Evolutionary conservation across 2,888 invertebrate species (phyloP).

Genomic region (Periphyllus acericola): DNA sequence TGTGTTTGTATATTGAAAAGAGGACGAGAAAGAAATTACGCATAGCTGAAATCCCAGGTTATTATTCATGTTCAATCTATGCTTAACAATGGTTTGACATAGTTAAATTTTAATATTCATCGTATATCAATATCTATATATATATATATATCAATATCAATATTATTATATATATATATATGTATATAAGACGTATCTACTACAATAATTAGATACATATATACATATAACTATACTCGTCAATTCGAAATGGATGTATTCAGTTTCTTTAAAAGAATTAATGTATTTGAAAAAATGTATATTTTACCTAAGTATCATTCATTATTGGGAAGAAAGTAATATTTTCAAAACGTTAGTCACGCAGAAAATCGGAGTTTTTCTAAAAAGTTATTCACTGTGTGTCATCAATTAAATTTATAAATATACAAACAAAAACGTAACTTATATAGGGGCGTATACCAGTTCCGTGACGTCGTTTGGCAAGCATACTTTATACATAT

Average conservation of each 20-base stretch:
- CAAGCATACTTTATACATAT: too few relatives aligned
- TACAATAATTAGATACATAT: not conserved
- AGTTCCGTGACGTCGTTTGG: constrained; percentile 31
- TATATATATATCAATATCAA: too few relatives aligned
- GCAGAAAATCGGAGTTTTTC: not conserved
- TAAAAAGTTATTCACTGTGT: not conserved
- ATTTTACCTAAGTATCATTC: not conserved
- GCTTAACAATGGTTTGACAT: not conserved
- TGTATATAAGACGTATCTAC: not conserved
- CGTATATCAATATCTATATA: not conserved
- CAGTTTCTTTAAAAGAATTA: not conserved
- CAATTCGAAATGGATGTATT: not conserved
- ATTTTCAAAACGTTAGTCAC: not conserved
- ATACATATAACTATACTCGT: not conserved
- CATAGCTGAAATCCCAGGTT: not conserved
- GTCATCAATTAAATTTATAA: constrained; percentile 36
- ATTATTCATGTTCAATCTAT: not conserved
- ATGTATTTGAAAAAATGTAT: too few relatives aligned
- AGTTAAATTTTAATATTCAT: not conserved
- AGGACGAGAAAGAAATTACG: not conserved
- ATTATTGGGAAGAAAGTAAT: not conserved
- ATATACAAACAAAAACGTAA: constrained; percentile 5
- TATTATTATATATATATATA: too few relatives aligned
- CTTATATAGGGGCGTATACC: constrained; percentile 25
- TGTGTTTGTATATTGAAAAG: not conserved